phyloP scores from a whole-genome alignment of 2,797 vertebrate species.

The Sebastes alutus region DNA sequence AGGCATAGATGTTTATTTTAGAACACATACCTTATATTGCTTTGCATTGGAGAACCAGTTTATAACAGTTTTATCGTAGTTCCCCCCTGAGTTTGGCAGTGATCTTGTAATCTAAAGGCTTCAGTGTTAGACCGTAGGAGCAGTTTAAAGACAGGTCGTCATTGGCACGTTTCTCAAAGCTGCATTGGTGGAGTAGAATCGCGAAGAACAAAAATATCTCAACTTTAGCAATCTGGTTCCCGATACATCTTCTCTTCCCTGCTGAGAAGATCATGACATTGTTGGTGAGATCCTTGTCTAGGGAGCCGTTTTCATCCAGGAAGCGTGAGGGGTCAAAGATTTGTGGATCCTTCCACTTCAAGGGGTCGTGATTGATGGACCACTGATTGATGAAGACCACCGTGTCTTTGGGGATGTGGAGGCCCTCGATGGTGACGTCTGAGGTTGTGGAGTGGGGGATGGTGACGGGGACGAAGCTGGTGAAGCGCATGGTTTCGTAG shows the following conservation, averaged over 20 bases:
- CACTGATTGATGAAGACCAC: slow-evolving; percentile 89
- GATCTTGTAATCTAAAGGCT: slow-evolving; percentile 80
- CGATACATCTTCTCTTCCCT: slow-evolving; percentile 85
- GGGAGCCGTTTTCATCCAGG: slow-evolving; percentile 66
- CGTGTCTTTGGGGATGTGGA: slow-evolving; percentile 83
- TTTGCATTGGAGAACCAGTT: neutral
- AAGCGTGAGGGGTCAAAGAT: slow-evolving; percentile 83
- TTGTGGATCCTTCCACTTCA: slow-evolving; percentile 82
- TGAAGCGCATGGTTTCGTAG: slow-evolving; percentile 85
- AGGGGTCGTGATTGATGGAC: slow-evolving; percentile 85
- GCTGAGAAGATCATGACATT: slow-evolving; percentile 85
- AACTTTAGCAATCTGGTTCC: slow-evolving; percentile 83
- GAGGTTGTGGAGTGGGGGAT: slow-evolving; percentile 86
- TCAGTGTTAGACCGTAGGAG: slow-evolving; percentile 83
- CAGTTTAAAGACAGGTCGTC: slow-evolving; percentile 78
- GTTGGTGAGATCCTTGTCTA: slow-evolving; percentile 79
- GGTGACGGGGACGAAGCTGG: slow-evolving; percentile 86
- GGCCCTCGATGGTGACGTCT: slow-evolving; percentile 79
- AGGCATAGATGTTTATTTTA: slow-evolving; percentile 11
- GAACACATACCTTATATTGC: slow-evolving; percentile 44
- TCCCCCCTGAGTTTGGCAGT: slow-evolving; percentile 67
- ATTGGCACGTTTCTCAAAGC: slow-evolving; percentile 76
- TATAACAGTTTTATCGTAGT: slow-evolving; percentile 24
- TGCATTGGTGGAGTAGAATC: slow-evolving; percentile 84
- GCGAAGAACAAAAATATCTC: slow-evolving; percentile 85